Conservation (phyloP, 2,113 vertebrate genomes). For the Callaeas wilsoni region DNA sequence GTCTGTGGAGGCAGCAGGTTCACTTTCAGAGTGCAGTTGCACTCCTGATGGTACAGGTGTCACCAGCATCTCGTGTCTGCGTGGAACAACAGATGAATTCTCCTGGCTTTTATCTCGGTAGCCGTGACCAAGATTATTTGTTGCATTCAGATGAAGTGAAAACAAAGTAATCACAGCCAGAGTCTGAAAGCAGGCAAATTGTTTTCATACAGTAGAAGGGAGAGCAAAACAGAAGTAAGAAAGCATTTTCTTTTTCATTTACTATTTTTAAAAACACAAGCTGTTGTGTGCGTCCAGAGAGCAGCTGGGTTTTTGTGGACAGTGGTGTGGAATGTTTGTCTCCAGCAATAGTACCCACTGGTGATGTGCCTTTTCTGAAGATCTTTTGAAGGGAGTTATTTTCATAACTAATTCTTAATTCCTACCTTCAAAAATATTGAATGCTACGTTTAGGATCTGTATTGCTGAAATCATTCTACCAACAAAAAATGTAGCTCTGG, state of each 20-base stretch:
- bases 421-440: background rate
- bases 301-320: background rate
- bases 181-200: background rate
- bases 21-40: background rate
- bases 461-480: background rate
- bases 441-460: background rate
- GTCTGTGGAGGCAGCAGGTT: background rate
- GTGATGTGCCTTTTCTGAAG: background rate
- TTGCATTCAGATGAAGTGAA: background rate
- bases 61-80: background rate
- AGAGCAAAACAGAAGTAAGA: background rate
- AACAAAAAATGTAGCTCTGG: background rate
- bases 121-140: background rate
- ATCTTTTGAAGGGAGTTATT: background rate
- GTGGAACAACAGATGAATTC: background rate
- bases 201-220: background rate
- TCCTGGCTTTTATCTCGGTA: background rate
- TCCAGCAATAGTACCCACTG: background rate
- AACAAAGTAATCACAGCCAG: background rate
- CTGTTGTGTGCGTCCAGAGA: background rate
- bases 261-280: background rate
- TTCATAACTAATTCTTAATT: background rate
- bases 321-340: background rate
- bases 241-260: background rate
- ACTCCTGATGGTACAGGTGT: background rate